A percentile compares a stretch with the other conserved stretches of the same genome.
These are phyloP conservation scores for Dioctria linearis DNA, from an alignment of 2,888 invertebrate species.

Conservation along the genomic window DNA sequence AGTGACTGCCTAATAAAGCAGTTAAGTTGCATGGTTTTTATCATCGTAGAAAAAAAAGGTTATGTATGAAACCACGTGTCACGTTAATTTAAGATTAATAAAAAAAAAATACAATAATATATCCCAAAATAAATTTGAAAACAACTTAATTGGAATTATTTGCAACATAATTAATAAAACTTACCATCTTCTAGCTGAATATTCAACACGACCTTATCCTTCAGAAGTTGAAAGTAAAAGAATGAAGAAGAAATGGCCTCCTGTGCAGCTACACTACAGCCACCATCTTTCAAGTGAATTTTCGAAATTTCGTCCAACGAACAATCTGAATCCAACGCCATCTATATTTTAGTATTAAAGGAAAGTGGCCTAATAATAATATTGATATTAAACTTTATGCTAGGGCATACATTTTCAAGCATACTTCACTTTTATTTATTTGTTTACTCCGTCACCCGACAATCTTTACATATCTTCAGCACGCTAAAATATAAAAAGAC, in stretches of 20 bases:
- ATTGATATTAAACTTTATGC: too few species aligned
- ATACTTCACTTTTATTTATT: too few species aligned
- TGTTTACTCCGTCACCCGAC: too few species aligned
- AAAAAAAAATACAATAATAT: background rate
- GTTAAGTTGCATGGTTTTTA: background rate
- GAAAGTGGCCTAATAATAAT: too few species aligned
- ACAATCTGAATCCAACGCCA: too few species aligned
- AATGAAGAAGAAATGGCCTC: slow-evolving; percentile 62
- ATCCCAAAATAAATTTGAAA: background rate
- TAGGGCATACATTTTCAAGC: too few species aligned
- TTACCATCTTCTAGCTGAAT: slow-evolving; percentile 64
- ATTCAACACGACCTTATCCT: slow-evolving; percentile 63
- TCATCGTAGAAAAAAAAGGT: background rate
- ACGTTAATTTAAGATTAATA: background rate
- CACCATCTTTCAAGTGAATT: too few species aligned
- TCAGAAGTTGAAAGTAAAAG: slow-evolving; percentile 67
- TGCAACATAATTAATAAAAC: slow-evolving; percentile 51
- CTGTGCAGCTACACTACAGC: too few species aligned
- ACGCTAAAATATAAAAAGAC: too few species aligned
- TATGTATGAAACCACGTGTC: slow-evolving; percentile 10
- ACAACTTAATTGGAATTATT: background rate
- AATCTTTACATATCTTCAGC: too few species aligned
- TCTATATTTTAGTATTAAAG: background rate
- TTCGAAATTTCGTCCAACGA: too few species aligned
- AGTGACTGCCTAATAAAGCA: background rate